phyloP scores from a whole-genome alignment of 2,113 vertebrate species.

The Verasper variegatus region DNA sequence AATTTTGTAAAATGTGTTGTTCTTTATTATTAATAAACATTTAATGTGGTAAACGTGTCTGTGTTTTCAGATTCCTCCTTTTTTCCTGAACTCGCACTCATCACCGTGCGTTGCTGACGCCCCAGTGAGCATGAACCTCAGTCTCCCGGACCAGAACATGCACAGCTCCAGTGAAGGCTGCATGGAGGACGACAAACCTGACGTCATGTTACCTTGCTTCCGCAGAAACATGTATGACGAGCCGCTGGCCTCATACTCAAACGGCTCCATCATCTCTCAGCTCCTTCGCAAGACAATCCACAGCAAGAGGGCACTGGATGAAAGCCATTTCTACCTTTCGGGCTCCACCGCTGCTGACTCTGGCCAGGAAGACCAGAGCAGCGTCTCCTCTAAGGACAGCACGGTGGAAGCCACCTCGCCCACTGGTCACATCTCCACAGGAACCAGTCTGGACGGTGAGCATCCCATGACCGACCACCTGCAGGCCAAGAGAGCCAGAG shows the following conservation, averaged over 20 bases:
- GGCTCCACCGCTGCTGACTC: slow-evolving; percentile 68
- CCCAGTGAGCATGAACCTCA: slow-evolving; percentile 75
- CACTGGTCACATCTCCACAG: slow-evolving; percentile 54
- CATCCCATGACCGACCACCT: slow-evolving; percentile 83
- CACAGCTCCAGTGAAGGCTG: slow-evolving; percentile 68
- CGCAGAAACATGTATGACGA: slow-evolving; percentile 78
- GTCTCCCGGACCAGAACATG: slow-evolving; percentile 75
- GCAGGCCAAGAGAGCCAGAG: slow-evolving; percentile 90
- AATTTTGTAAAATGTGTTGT: neutral
- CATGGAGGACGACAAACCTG: slow-evolving; percentile 71
- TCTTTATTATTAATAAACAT: neutral
- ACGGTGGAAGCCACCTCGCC: slow-evolving; percentile 63
- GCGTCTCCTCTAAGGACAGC: slow-evolving; percentile 76
- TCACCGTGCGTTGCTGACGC: slow-evolving; percentile 16
- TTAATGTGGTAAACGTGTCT: slow-evolving; percentile 19
- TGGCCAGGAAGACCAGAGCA: slow-evolving; percentile 75
- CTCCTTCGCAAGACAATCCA: slow-evolving; percentile 82
- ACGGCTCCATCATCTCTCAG: slow-evolving; percentile 82
- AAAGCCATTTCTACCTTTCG: slow-evolving; percentile 77
- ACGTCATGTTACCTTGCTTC: slow-evolving; percentile 79
- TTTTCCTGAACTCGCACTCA: slow-evolving; percentile 17
- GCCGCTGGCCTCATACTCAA: slow-evolving; percentile 78
- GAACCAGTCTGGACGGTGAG: slow-evolving; percentile 70
- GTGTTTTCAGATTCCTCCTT: slow-evolving; percentile 55
- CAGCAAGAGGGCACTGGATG: slow-evolving; percentile 79